Conservation (phyloP, 1,140 invertebrate species). For the Dreissena rostriformis region DNA sequence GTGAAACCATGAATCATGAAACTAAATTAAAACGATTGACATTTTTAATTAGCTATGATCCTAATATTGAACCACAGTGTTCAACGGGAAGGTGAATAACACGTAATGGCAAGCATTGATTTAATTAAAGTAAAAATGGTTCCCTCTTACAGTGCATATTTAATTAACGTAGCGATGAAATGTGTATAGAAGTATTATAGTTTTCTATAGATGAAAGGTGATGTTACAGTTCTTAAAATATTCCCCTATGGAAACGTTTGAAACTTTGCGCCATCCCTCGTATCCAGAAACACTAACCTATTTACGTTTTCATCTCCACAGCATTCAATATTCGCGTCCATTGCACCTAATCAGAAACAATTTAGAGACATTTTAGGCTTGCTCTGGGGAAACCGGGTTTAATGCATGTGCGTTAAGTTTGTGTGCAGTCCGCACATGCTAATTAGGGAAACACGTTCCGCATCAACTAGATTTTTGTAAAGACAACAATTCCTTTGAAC, state of each 20-base stretch:
- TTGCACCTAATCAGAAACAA: constrained; percentile 20
- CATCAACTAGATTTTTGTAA: too few relatives aligned
- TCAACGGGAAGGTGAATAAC: too few relatives aligned
- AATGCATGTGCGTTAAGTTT: too few relatives aligned
- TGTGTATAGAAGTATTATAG: not conserved
- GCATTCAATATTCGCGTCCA: constrained; percentile 31
- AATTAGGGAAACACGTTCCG: too few relatives aligned
- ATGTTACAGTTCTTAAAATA: not conserved
- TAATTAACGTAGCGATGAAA: not conserved
- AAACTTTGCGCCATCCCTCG: not conserved
- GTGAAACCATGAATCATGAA: too few relatives aligned
- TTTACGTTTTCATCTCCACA: constrained; percentile 45
- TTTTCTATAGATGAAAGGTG: not conserved
- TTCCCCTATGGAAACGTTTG: not conserved
- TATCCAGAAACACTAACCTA: constrained; percentile 18
- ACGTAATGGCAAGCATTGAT: too few relatives aligned
- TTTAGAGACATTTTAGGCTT: too few relatives aligned
- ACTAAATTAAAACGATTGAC: not conserved
- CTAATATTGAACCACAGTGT: too few relatives aligned
- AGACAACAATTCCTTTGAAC: too few relatives aligned
- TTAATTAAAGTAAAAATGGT: not conserved
- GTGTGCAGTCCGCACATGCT: too few relatives aligned
- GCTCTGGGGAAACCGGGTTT: too few relatives aligned
- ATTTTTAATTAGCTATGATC: not conserved
- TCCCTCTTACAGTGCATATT: not conserved